Evolutionary conservation across 2,113 vertebrate genomes (phyloP).

Genomic region (Oncorhynchus gorbuscha): DNA sequence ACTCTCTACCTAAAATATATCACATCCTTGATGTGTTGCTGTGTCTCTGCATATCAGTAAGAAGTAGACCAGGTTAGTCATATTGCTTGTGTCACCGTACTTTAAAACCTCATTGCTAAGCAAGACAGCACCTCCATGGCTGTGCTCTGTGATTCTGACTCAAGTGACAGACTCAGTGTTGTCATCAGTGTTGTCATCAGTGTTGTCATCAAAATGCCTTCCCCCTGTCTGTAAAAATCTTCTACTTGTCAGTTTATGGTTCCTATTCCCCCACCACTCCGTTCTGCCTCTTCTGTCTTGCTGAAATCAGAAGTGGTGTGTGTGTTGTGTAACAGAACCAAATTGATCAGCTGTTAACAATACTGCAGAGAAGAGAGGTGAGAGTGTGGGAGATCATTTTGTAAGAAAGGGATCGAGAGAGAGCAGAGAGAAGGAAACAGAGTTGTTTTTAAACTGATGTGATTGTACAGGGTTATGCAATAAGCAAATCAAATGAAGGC

Average conservation of each 20-base stretch:
- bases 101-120: not conserved
- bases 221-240: too few species aligned
- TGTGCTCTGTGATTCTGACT: not conserved
- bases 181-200: not conserved
- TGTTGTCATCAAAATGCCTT: not conserved
- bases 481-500: too few species aligned
- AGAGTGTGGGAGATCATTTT: not conserved
- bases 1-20: too few species aligned
- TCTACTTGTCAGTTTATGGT: not conserved
- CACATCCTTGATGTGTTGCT: too few species aligned
- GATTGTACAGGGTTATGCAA: not conserved
- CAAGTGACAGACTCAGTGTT: not conserved
- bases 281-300: not conserved
- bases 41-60: too few species aligned
- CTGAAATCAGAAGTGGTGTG: not conserved
- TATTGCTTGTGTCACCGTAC: not conserved
- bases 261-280: not conserved
- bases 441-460: not conserved
- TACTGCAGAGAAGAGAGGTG: not conserved
- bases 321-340: not conserved
- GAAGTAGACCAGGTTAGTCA: too few species aligned
- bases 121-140: not conserved
- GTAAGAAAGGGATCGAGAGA: too few species aligned
- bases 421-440: not conserved
- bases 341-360: not conserved